Percentiles rank a stretch among this genome's conserved stretches.
Conservation (phyloP, 2,888 invertebrate species). For the Galerucella pusilla region DNA sequence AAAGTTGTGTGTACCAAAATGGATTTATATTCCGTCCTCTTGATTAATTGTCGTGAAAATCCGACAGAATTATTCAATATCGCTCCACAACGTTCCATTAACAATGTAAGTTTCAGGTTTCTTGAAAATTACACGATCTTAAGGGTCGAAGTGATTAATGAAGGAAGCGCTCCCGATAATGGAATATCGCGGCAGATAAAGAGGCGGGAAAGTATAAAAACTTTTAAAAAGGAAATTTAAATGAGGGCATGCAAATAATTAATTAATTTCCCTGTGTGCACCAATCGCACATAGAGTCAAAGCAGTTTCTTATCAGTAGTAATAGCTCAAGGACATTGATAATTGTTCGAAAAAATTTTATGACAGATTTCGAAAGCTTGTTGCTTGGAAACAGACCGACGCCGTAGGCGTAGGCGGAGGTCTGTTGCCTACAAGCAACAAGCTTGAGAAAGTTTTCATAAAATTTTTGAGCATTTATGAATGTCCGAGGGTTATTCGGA, state of each 20-base stretch:
- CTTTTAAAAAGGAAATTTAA: neutral
- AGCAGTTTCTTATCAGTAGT: neutral
- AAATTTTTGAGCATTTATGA: too few species aligned
- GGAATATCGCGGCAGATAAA: conserved; percentile 12
- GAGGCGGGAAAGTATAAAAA: conserved; percentile 13
- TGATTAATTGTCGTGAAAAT: conserved; percentile 21
- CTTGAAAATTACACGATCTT: conserved; percentile 35
- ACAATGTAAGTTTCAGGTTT: conserved; percentile 35
- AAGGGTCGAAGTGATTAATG: conserved; percentile 35
- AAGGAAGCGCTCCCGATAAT: conserved; percentile 14
- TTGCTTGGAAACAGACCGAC: too few species aligned
- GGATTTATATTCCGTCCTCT: conserved; percentile 16
- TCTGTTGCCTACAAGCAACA: too few species aligned
- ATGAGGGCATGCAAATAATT: neutral
- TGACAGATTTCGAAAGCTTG: too few species aligned
- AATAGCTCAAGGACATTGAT: too few species aligned
- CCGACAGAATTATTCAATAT: conserved; percentile 17
- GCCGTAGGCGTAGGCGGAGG: too few species aligned
- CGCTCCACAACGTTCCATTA: conserved; percentile 33
- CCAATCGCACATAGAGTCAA: too few species aligned
- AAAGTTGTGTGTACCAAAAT: conserved; percentile 22
- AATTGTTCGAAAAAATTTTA: too few species aligned
- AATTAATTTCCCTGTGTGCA: neutral
- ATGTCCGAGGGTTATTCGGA: too few species aligned
- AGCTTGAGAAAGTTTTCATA: too few species aligned